Evolutionary conservation across 2,797 vertebrate genomes (phyloP).

Genomic region (Salarias fasciatus): DNA sequence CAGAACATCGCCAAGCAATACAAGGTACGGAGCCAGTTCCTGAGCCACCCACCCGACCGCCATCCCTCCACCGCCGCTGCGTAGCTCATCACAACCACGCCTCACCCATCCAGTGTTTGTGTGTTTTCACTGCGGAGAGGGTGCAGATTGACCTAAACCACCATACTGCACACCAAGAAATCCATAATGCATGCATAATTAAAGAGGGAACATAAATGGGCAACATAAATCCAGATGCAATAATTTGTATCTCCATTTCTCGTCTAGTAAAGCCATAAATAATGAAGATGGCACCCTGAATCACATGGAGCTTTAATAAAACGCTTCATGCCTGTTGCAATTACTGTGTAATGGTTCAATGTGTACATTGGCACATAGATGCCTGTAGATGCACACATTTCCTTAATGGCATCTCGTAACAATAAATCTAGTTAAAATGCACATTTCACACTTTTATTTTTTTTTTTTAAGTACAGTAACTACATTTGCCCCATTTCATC

Average conservation of each 20-base stretch:
- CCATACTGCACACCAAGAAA: conserved; percentile 18
- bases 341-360: not conserved
- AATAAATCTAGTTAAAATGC: too few species aligned
- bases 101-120: conserved; percentile 35
- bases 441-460: too few species aligned
- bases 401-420: not conserved
- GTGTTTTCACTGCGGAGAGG: conserved; percentile 32
- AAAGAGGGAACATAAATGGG: conserved; percentile 1
- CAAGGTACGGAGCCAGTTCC: conserved; percentile 84
- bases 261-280: not conserved
- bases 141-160: conserved; percentile 13
- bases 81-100: conserved; percentile 21
- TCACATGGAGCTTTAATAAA: not conserved
- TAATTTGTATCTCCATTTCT: conserved; percentile 22
- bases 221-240: conserved; percentile 1
- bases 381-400: conserved; percentile 22
- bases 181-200: conserved; percentile 27
- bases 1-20: conserved; percentile 99
- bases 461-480: too few species aligned
- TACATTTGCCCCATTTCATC: too few species aligned
- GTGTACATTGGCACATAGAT: not conserved
- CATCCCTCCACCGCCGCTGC: conserved; percentile 24
- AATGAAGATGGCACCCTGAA: not conserved
- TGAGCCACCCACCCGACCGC: conserved; percentile 13
- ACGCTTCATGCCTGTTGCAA: not conserved